Evolutionary conservation across 2,888 invertebrate genomes (phyloP).

Genomic region (Agrochola macilenta): DNA sequence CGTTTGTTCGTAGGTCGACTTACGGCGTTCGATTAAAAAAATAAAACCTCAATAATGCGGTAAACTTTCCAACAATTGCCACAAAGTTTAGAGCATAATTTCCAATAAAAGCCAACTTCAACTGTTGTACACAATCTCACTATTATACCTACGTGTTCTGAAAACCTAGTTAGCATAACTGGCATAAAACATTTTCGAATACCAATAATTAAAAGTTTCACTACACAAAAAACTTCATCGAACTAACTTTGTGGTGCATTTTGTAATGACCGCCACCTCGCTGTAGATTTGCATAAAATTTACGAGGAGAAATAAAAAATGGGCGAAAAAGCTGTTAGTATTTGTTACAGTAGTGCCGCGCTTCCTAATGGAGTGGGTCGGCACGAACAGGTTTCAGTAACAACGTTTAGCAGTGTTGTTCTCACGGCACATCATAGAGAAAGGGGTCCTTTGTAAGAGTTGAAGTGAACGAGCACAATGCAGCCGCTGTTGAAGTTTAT

Average conservation of each 20-base stretch:
- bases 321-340: constrained; percentile 3
- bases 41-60: neutral
- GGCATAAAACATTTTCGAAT: constrained; percentile 57
- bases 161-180: constrained; percentile 25
- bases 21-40: too few species aligned
- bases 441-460: neutral
- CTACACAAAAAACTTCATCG: constrained; percentile 56
- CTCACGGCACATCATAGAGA: constrained; percentile 7
- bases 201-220: constrained; percentile 75
- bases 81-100: neutral
- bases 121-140: neutral
- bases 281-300: constrained; percentile 26
- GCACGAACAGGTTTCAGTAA: constrained; percentile 13
- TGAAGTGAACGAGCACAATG: constrained; percentile 25
- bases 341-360: neutral
- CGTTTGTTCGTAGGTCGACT: neutral
- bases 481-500: constrained; percentile 19
- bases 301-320: constrained; percentile 7
- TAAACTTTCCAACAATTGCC: neutral
- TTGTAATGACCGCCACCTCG: constrained; percentile 23
- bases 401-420: constrained; percentile 28
- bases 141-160: constrained; percentile 17
- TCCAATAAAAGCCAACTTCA: neutral
- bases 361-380: constrained; percentile 17
- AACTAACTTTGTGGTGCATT: constrained; percentile 14